A percentile compares a stretch with the other conserved stretches of the same genome.
Evolutionary conservation across 2,113 vertebrate species (phyloP).

Genomic region (Morone chrysops): DNA sequence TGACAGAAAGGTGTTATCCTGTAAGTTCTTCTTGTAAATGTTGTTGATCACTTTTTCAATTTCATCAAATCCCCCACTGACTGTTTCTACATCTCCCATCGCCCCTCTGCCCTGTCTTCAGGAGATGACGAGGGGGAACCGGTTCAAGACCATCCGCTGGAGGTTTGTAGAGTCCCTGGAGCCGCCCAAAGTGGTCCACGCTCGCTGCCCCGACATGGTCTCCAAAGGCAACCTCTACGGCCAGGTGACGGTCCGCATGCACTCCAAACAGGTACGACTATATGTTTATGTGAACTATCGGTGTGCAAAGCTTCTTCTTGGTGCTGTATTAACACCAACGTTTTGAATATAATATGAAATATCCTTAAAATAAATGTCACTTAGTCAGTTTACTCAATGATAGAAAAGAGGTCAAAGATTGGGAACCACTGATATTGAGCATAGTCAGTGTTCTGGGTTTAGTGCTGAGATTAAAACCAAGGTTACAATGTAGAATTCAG

Average conservation of each 20-base stretch:
- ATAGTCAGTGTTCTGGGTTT: background rate
- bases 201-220: slow-evolving; percentile 88
- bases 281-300: fast-evolving
- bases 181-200: slow-evolving; percentile 89
- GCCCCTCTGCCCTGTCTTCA: slow-evolving; percentile 50
- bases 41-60: background rate
- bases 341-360: too few species aligned
- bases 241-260: slow-evolving; percentile 94
- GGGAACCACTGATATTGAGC: too few species aligned
- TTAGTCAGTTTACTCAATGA: too few species aligned
- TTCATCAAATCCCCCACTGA: background rate
- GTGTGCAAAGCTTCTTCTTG: background rate
- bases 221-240: slow-evolving; percentile 89
- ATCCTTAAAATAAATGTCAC: too few species aligned
- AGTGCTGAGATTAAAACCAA: background rate
- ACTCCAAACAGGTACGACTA: slow-evolving; percentile 89
- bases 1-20: slow-evolving; percentile 95
- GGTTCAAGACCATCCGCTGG: slow-evolving; percentile 92
- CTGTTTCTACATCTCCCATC: too few species aligned
- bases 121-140: slow-evolving; percentile 95
- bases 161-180: slow-evolving; percentile 91
- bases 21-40: slow-evolving; percentile 79
- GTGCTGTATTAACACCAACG: background rate
- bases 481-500: background rate
- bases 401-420: too few species aligned